A percentile compares a stretch with the other conserved stretches of the same genome.
Evolutionary conservation across 1,140 invertebrate species (phyloP).

Genomic region (Periplaneta americana): DNA sequence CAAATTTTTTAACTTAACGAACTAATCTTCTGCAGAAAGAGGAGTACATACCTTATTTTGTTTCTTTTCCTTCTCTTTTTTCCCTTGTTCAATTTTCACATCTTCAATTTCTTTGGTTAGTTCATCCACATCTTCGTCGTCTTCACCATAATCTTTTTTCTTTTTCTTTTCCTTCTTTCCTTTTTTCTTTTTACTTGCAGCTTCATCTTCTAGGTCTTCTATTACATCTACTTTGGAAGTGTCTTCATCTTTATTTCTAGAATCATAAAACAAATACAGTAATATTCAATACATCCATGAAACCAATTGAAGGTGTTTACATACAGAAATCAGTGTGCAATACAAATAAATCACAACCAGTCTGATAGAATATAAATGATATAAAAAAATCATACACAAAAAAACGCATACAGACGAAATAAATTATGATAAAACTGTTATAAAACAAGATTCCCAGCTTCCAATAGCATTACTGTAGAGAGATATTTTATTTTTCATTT

Average conservation of each 20-base stretch:
- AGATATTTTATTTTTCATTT: too few species aligned
- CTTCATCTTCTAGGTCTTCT: conserved; percentile 42
- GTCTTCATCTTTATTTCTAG: conserved; percentile 22
- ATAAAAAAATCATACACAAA: not conserved
- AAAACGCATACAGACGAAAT: not conserved
- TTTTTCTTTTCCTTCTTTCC: conserved; percentile 27
- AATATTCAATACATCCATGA: too few species aligned
- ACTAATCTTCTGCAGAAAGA: too few species aligned
- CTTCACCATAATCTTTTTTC: conserved; percentile 29
- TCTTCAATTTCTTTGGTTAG: conserved; percentile 31
- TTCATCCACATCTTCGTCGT: conserved; percentile 30
- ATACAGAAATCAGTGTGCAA: not conserved
- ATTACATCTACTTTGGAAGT: conserved; percentile 33
- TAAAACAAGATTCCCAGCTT: not conserved
- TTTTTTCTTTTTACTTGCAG: conserved; percentile 38
- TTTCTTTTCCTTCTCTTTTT: conserved; percentile 31
- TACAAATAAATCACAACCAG: not conserved
- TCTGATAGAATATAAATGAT: not conserved
- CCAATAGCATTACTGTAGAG: too few species aligned
- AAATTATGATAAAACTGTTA: not conserved
- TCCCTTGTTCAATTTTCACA: conserved; percentile 21
- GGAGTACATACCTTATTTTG: conserved; percentile 22
- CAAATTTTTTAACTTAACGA: too few species aligned
- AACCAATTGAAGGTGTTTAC: too few species aligned
- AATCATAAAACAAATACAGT: not conserved